phyloP scores from a whole-genome alignment of 2,113 vertebrate genomes.

The Chelonoidis abingdonii region DNA sequence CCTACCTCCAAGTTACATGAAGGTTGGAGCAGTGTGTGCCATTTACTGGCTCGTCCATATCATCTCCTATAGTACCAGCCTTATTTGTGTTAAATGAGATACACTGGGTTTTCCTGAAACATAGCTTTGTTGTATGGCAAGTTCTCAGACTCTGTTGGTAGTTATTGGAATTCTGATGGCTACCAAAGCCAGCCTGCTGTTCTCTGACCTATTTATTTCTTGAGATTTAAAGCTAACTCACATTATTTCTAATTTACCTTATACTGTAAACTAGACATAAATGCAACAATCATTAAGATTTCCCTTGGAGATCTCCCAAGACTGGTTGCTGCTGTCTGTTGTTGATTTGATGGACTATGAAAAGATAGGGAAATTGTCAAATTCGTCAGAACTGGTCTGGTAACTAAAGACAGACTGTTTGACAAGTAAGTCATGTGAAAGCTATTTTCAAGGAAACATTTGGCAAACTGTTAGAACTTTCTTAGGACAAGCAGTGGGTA shows the following conservation, averaged over 20 bases:
- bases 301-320: slow-evolving; percentile 32
- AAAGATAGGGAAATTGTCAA: slow-evolving; percentile 58
- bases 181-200: not conserved
- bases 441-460: slow-evolving; percentile 67
- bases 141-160: not conserved
- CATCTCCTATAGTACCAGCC: not conserved
- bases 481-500: slow-evolving; percentile 58
- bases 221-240: slow-evolving; percentile 19
- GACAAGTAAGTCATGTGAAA: slow-evolving; percentile 74
- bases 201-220: not conserved
- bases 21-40: not conserved
- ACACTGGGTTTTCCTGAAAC: not conserved
- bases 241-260: slow-evolving; percentile 11
- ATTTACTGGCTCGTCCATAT: not conserved
- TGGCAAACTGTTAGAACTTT: slow-evolving; percentile 77
- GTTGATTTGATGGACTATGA: slow-evolving; percentile 60
- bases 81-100: not conserved
- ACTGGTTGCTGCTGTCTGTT: slow-evolving; percentile 16
- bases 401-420: slow-evolving; percentile 62
- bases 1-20: not conserved
- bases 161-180: not conserved
- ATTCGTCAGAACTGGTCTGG: slow-evolving; percentile 69
- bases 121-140: not conserved
- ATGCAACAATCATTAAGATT: not conserved
- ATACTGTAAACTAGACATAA: not conserved